phyloP scores from a whole-genome alignment of 53 echinoderm and acorn worm species.

The Paracentrotus lividus region DNA sequence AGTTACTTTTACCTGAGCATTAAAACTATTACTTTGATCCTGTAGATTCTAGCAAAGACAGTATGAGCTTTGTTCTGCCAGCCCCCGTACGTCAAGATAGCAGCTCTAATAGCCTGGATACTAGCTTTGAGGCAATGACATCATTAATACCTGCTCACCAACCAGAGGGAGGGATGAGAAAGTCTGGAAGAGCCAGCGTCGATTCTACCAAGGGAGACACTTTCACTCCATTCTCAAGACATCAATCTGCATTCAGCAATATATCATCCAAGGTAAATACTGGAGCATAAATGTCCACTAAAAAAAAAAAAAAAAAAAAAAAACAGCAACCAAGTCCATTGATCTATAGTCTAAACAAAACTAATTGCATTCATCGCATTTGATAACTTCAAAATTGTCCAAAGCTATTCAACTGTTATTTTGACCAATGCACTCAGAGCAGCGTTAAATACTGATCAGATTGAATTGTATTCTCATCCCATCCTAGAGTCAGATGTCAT shows the following conservation, averaged over 20 bases:
- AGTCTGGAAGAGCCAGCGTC: slow-evolving; percentile 66
- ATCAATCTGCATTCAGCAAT: slow-evolving; percentile 71
- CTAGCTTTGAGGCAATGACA: slow-evolving; percentile 87
- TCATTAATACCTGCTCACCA: slow-evolving; percentile 88
- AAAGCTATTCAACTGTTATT: too few relatives aligned
- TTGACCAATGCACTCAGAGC: too few relatives aligned
- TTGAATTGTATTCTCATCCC: background rate
- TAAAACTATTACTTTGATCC: background rate
- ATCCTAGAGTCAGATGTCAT: slow-evolving; percentile 59
- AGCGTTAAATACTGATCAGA: too few relatives aligned
- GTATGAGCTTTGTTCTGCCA: slow-evolving; percentile 50
- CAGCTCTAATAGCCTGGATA: slow-evolving; percentile 86
- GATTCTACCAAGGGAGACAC: slow-evolving; percentile 73
- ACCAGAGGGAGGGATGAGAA: slow-evolving; percentile 79
- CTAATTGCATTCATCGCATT: background rate
- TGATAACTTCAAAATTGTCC: too few relatives aligned
- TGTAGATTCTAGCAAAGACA: slow-evolving; percentile 68
- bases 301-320: background rate
- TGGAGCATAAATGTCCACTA: background rate
- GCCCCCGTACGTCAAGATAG: slow-evolving; percentile 73
- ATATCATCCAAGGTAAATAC: slow-evolving; percentile 64
- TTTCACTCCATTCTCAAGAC: slow-evolving; percentile 86
- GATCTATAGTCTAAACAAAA: background rate
- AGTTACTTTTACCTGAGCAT: background rate
- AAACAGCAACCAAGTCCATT: background rate